Percentiles rank a stretch among this genome's conserved stretches.
Evolutionary conservation across 2,797 vertebrate genomes (phyloP).

Genomic region (Pangasius macronema): DNA sequence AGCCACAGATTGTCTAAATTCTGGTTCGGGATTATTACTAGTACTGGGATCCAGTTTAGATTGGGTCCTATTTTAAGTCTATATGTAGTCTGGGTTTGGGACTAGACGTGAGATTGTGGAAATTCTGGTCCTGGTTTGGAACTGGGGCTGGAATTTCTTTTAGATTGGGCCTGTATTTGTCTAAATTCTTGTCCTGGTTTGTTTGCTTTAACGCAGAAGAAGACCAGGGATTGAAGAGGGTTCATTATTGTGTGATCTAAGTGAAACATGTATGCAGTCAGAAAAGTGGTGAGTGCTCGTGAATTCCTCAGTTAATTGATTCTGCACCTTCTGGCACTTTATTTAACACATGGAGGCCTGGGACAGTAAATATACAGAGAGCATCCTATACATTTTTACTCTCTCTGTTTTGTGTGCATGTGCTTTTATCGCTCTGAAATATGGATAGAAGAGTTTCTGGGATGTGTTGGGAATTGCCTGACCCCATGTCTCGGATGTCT

Average conservation of each 20-base stretch:
- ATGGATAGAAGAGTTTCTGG: not conserved
- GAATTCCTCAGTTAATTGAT: not conserved
- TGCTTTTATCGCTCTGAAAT: not conserved
- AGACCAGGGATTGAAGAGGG: not conserved
- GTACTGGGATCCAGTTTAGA: not conserved
- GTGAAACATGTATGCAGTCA: not conserved
- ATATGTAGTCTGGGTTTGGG: not conserved
- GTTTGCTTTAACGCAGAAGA: not conserved
- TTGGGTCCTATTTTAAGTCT: not conserved
- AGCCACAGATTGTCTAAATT: not conserved
- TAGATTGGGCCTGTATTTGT: not conserved
- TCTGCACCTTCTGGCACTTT: not conserved
- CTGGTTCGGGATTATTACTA: not conserved
- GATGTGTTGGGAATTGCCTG: slow-evolving; percentile 20
- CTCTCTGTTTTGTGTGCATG: not conserved
- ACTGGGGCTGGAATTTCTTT: not conserved
- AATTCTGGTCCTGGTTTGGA: not conserved
- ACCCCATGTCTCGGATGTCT: not conserved
- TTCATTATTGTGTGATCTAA: not conserved
- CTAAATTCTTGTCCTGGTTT: not conserved
- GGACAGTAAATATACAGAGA: not conserved
- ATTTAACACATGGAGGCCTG: not conserved
- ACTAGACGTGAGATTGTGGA: not conserved
- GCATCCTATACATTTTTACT: not conserved
- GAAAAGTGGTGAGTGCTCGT: not conserved